Evolutionary conservation across 2,888 invertebrate genomes (phyloP).

Genomic region (Polydrusus tereticollis): DNA sequence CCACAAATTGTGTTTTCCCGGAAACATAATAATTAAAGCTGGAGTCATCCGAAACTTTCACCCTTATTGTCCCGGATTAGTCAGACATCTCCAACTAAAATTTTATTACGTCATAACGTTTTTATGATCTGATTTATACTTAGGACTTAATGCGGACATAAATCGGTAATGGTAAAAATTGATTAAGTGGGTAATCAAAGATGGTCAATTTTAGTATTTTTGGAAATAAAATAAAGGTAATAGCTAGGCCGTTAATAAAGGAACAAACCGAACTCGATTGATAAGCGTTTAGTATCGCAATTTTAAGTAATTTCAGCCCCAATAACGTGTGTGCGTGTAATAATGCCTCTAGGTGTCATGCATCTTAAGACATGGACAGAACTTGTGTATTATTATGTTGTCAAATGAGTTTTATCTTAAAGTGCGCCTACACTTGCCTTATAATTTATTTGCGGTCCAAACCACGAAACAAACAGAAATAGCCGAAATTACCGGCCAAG

Average conservation of each 20-base stretch:
- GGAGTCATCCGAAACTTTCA: slow-evolving; percentile 45
- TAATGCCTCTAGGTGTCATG: too few species aligned
- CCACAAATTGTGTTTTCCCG: not conserved
- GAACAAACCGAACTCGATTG: too few species aligned
- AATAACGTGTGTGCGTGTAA: too few species aligned
- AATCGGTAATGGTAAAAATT: slow-evolving; percentile 49
- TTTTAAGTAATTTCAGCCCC: too few species aligned
- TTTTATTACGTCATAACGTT: slow-evolving; percentile 47
- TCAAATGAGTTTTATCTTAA: slow-evolving; percentile 11
- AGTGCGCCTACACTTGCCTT: not conserved
- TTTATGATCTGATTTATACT: slow-evolving; percentile 49
- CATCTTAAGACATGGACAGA: too few species aligned
- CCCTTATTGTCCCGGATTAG: slow-evolving; percentile 48
- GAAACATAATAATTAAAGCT: not conserved
- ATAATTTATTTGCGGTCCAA: slow-evolving; percentile 37
- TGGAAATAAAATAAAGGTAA: slow-evolving; percentile 35
- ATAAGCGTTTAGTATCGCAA: too few species aligned
- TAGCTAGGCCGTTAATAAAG: too few species aligned
- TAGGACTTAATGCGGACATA: slow-evolving; percentile 46
- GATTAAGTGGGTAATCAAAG: slow-evolving; percentile 47
- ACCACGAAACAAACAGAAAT: slow-evolving; percentile 44
- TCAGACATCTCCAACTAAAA: slow-evolving; percentile 47
- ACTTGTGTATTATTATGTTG: too few species aligned
- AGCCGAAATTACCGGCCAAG: slow-evolving; percentile 45
- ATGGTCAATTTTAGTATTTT: slow-evolving; percentile 32